Conservation (phyloP, 1,140 invertebrate species). For the Neodiprion lecontei region DNA sequence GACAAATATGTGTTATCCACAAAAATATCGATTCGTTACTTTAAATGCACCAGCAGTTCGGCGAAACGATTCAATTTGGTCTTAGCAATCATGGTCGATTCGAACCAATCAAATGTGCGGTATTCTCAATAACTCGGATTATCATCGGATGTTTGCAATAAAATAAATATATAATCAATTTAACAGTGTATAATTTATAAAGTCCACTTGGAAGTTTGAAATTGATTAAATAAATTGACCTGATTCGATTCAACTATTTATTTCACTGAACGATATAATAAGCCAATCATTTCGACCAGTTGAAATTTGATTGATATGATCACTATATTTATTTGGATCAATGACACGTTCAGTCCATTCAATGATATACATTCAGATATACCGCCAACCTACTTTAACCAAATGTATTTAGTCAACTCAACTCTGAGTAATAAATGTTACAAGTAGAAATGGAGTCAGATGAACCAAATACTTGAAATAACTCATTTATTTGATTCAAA, state of each 20-base stretch:
- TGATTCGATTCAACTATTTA: background rate
- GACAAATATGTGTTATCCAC: background rate
- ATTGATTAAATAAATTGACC: background rate
- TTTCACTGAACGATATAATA: constrained; percentile 5
- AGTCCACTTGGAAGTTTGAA: background rate
- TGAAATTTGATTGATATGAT: background rate
- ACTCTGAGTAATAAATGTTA: background rate
- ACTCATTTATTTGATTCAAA: background rate
- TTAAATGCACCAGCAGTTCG: background rate
- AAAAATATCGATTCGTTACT: background rate
- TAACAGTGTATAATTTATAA: background rate
- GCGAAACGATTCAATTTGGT: background rate
- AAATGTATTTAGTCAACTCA: background rate
- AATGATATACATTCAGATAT: background rate
- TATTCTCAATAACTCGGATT: background rate
- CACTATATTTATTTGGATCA: background rate
- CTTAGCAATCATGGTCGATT: background rate
- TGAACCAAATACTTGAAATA: constrained; percentile 2
- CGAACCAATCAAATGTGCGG: background rate
- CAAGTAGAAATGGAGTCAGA: background rate
- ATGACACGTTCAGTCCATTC: background rate
- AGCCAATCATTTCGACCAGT: background rate
- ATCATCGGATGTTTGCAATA: background rate
- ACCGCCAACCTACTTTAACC: background rate
- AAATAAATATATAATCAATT: background rate